phyloP scores from a whole-genome alignment of 92 coral and sea anemone species.

The Virgularia gustaviana region DNA sequence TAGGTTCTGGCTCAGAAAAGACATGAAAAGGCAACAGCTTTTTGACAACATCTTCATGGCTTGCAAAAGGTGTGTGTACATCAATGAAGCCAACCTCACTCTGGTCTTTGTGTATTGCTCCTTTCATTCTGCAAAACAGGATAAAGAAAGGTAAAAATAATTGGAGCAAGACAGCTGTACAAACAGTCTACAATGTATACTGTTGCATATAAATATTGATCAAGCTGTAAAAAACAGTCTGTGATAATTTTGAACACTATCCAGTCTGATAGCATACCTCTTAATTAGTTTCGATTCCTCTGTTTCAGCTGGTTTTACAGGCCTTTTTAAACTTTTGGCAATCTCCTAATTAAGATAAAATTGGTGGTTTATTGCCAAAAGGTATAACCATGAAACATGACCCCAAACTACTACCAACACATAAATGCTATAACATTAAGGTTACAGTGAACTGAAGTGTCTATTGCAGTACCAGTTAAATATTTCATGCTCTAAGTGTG shows the following conservation, averaged over 20 bases:
- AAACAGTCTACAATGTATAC: background rate
- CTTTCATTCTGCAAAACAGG: constrained; percentile 61
- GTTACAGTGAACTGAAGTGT: too few relatives aligned
- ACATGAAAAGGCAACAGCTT: constrained; percentile 79
- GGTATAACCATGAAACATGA: too few relatives aligned
- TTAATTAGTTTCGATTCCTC: constrained; percentile 32
- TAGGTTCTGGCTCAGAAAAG: constrained; percentile 75
- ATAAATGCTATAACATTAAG: too few relatives aligned
- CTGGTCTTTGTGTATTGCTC: constrained; percentile 73
- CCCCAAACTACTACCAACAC: too few relatives aligned
- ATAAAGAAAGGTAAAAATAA: too few relatives aligned
- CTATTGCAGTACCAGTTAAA: background rate
- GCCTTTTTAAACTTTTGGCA: constrained; percentile 74
- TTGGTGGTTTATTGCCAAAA: background rate
- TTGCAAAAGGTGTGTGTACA: constrained; percentile 64
- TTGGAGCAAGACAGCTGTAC: background rate
- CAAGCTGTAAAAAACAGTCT: too few relatives aligned
- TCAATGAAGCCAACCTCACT: constrained; percentile 72
- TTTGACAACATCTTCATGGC: constrained; percentile 68
- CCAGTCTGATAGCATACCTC: too few relatives aligned
- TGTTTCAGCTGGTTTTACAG: constrained; percentile 34
- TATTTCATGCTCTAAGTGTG: background rate
- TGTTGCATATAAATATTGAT: background rate
- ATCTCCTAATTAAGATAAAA: constrained; percentile 42
- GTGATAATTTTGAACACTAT: too few relatives aligned